Evolutionary conservation across 2,797 vertebrate genomes (phyloP).

Genomic region (Spinus olivaceus): DNA sequence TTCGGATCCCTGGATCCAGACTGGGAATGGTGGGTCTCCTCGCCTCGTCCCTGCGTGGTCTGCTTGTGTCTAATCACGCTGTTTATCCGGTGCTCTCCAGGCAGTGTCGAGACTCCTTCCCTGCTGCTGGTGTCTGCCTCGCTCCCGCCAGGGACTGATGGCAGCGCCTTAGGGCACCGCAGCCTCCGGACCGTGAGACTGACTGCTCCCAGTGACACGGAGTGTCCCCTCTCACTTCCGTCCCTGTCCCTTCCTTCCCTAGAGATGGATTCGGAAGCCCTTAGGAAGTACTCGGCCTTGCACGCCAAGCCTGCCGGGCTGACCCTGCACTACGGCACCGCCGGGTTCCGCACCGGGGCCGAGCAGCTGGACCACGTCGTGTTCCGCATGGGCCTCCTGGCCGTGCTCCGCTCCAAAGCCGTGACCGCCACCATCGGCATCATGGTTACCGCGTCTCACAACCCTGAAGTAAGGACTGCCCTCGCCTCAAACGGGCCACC

Average conservation of each 20-base stretch:
- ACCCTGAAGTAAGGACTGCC: conserved; percentile 85
- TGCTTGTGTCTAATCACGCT: accelerated
- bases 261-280: conserved; percentile 82
- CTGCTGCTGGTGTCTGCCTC: accelerated
- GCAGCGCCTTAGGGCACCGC: accelerated
- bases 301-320: conserved; percentile 84
- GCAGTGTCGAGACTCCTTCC: accelerated
- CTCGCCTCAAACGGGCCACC: not conserved
- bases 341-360: conserved; percentile 87
- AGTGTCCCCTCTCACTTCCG: not conserved
- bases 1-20: accelerated
- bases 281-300: conserved; percentile 70
- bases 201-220: accelerated
- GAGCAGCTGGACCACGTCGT: conserved; percentile 87
- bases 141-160: accelerated
- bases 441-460: conserved; percentile 98
- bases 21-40: not conserved
- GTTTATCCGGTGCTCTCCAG: accelerated
- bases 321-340: conserved; percentile 89
- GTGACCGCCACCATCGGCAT: conserved; percentile 85
- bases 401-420: conserved; percentile 84
- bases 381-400: conserved; percentile 94
- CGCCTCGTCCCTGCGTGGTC: accelerated
- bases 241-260: not conserved
- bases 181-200: not conserved